Evolutionary conservation across 1,140 invertebrate species (phyloP).

Genomic region (Zaprionus lachaisei): DNA sequence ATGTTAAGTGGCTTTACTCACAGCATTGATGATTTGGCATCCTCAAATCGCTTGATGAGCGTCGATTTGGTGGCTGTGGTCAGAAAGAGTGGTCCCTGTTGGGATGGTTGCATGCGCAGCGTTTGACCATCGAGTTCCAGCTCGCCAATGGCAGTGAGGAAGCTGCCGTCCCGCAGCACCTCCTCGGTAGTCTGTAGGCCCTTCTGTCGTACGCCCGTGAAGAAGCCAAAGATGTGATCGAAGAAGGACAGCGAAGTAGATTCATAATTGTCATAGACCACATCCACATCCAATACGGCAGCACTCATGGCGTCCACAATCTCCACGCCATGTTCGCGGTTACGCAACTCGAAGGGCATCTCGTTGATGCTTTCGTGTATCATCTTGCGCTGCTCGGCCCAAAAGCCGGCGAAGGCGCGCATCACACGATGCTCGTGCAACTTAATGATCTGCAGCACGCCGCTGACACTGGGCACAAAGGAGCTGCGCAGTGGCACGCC

Average conservation of each 20-base stretch:
- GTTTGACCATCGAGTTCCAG: constrained; percentile 86
- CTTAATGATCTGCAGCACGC: constrained; percentile 88
- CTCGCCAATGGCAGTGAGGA: constrained; percentile 91
- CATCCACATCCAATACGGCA: constrained; percentile 91
- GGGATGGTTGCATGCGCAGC: constrained; percentile 88
- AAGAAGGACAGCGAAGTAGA: constrained; percentile 89
- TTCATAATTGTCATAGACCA: constrained; percentile 91
- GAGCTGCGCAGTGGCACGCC: constrained; percentile 89
- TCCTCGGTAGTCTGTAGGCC: constrained; percentile 92
- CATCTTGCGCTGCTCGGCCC: constrained; percentile 90
- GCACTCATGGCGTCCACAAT: constrained; percentile 90
- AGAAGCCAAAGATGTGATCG: constrained; percentile 92
- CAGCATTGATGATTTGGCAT: constrained; percentile 85
- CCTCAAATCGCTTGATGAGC: constrained; percentile 89
- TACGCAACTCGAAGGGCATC: constrained; percentile 90
- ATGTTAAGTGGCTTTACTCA: constrained; percentile 25
- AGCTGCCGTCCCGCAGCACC: constrained; percentile 90
- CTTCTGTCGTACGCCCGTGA: constrained; percentile 89
- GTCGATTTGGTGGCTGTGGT: constrained; percentile 89
- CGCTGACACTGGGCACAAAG: constrained; percentile 88
- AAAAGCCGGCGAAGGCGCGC: constrained; percentile 90
- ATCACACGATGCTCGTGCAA: constrained; percentile 90
- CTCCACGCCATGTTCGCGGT: constrained; percentile 88
- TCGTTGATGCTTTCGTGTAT: constrained; percentile 90
- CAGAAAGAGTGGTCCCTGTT: constrained; percentile 89